Evolutionary conservation across 2,888 invertebrate genomes (phyloP), one percentile per base, ranked within the genome.

Genomic region (Idaea aversata): DNA sequence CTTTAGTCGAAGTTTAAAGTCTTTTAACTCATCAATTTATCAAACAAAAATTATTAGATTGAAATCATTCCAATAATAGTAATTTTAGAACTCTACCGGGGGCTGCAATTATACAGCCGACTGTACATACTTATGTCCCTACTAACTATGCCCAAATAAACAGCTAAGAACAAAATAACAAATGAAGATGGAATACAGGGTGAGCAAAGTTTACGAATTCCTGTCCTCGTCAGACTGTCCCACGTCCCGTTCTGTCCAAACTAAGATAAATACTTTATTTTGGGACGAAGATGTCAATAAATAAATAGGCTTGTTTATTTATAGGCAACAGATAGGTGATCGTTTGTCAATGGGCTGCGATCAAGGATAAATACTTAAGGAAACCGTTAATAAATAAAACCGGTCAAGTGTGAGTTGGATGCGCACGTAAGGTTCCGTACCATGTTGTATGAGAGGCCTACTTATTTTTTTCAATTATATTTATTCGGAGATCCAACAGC

Each of bases 181-280:
- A 70, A 71, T 70, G 69, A 74, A 71, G 70, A 72, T 62, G 61
- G 58, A 66, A 34, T 10, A 47, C 47, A 47, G 10, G 36, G 47
- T 13, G 47, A 47, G 13, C 63, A 36, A 72, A 72, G 70, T 72
- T 72, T 71, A 66, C 71, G 69, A 65, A 72, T 72, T 70, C 71
- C 63, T 67, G 66, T 67, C 61, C n/a, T 64, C 68, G 65, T 63
- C 61, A 61, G 66, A 69, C 69, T 64, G 66, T 69, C 70, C 65
- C 64, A 65, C 66, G 68, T 68, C 66, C 59, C 60, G 47, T 34
- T 58, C 16, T 15, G 59, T 65, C 64, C 67, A 65, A 70, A 71
- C 70, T 71, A 67, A 65, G 70, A 71, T 66, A 72, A 72, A 70
- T 72, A 47, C 47, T 66, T 38, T 34, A 61, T 63, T 67, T 67